phyloP scores from a whole-genome alignment of 1,140 invertebrate genomes.

The Ips typographus region DNA sequence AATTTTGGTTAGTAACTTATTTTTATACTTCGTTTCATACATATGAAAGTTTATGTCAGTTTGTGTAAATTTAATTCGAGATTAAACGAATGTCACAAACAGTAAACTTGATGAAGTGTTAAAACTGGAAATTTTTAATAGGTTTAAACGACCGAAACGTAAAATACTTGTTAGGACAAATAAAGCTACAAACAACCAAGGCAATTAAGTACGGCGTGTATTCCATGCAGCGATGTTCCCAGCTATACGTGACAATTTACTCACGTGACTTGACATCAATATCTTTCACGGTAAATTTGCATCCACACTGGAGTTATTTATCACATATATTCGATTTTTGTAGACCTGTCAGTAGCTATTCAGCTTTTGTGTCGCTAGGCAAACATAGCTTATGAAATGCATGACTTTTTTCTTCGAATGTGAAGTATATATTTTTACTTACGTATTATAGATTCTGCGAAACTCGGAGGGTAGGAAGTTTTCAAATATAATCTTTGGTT shows the following conservation, averaged over 20 bases:
- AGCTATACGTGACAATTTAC: constrained; percentile 27
- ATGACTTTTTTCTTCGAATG: too few relatives aligned
- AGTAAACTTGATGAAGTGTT: neutral
- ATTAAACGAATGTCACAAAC: too few relatives aligned
- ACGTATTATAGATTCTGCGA: too few relatives aligned
- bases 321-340: constrained; percentile 6
- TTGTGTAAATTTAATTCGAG: too few relatives aligned
- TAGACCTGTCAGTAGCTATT: neutral
- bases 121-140: neutral
- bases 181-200: neutral
- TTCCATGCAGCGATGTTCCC: constrained; percentile 25
- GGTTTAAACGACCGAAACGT: neutral
- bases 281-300: constrained; percentile 28
- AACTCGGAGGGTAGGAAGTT: too few relatives aligned
- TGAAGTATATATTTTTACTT: too few relatives aligned
- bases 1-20: too few relatives aligned
- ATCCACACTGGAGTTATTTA: constrained; percentile 23
- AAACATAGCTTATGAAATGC: too few relatives aligned
- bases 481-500: too few relatives aligned
- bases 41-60: too few relatives aligned
- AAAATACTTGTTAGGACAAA: constrained; percentile 5
- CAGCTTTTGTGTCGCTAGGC: neutral
- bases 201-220: constrained; percentile 23
- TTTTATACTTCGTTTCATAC: too few relatives aligned
- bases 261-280: constrained; percentile 29